Conservation (phyloP, 2,113 vertebrate genomes). For the Melozone crissalis region DNA sequence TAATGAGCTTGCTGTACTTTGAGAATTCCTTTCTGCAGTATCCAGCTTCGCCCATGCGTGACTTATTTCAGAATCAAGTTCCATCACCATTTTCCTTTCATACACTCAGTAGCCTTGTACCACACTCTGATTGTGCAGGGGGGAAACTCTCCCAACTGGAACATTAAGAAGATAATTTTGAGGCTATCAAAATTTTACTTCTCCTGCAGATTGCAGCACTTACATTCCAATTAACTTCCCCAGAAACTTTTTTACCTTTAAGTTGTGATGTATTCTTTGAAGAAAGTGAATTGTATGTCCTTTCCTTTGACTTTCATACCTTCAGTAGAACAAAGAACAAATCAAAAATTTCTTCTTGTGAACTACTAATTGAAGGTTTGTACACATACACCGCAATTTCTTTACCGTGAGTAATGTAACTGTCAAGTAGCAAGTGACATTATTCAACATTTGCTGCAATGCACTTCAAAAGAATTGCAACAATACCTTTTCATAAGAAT, state of each 20-base stretch:
- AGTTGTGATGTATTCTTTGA: neutral
- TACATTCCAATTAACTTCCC: neutral
- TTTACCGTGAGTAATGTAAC: neutral
- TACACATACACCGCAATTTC: neutral
- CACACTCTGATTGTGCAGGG: rapidly evolving
- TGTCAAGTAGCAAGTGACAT: neutral
- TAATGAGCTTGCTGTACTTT: neutral
- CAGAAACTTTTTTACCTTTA: neutral
- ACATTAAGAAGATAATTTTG: neutral
- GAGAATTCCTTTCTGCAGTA: neutral
- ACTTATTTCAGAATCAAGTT: neutral
- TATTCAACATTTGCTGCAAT: neutral
- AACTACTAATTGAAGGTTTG: neutral
- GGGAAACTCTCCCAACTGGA: neutral
- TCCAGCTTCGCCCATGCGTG: neutral
- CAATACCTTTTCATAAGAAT: neutral
- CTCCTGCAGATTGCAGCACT: neutral
- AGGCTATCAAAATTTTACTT: neutral
- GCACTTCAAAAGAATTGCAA: neutral
- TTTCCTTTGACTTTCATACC: neutral
- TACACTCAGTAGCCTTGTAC: neutral
- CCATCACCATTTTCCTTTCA: neutral
- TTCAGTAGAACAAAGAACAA: neutral
- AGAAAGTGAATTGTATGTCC: rapidly evolving
- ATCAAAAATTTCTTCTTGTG: neutral